These are phyloP conservation scores for Eristalis pertinax DNA, from an alignment of 2,888 invertebrate genomes.

Conservation along the genomic window DNA sequence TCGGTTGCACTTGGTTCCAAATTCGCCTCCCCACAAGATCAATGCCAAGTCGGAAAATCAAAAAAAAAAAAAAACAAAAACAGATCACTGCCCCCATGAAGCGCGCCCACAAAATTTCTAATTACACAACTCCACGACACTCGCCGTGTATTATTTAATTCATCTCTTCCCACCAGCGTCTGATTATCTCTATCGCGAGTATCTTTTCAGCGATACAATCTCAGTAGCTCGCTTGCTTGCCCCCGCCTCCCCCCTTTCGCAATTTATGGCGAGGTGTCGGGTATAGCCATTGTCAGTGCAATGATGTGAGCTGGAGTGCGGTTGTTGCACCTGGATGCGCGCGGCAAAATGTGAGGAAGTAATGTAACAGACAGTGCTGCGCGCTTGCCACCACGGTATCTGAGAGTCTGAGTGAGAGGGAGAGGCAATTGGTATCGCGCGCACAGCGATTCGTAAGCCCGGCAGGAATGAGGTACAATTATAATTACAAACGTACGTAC, in stretches of 20 bases:
- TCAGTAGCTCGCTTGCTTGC: background rate
- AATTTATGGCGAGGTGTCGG: conserved; percentile 5
- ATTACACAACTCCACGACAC: conserved; percentile 24
- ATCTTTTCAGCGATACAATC: conserved; percentile 23
- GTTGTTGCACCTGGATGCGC: conserved; percentile 68
- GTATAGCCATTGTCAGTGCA: conserved; percentile 25
- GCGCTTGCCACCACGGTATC: conserved; percentile 30
- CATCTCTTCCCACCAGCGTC: background rate
- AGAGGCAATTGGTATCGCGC: conserved; percentile 46
- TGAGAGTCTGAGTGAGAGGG: conserved; percentile 30
- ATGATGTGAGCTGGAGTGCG: conserved; percentile 39
- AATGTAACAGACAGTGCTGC: conserved; percentile 26
- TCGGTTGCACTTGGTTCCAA: background rate
- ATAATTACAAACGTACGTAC: conserved; percentile 52
- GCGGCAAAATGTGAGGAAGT: conserved; percentile 54
- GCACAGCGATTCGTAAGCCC: conserved; percentile 42
- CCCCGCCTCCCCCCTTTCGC: background rate
- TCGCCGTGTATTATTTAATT: conserved; percentile 35
- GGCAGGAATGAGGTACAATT: conserved; percentile 63
- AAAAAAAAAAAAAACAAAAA: background rate
- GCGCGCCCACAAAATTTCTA: conserved; percentile 22
- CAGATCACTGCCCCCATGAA: conserved; percentile 17
- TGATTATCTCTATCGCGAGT: conserved; percentile 10
- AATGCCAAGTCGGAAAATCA: background rate
- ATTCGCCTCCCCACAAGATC: background rate